phyloP scores from a whole-genome alignment of 92 coral and sea anemone species.

The Virgularia gustaviana region DNA sequence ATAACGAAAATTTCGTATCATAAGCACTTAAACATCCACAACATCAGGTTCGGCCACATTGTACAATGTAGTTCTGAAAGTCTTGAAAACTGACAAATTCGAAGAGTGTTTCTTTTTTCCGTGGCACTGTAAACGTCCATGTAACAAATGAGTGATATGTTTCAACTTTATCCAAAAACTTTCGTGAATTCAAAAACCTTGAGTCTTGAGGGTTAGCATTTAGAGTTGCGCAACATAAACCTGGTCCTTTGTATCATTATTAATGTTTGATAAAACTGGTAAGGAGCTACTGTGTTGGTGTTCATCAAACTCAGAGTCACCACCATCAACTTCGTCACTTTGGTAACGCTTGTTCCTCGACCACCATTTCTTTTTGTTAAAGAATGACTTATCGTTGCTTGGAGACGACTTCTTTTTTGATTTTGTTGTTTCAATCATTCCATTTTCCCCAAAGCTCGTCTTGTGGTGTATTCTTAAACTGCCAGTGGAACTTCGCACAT shows the following conservation, averaged over 20 bases:
- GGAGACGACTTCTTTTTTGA: constrained; percentile 10
- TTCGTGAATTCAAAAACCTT: neutral
- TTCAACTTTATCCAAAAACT: neutral
- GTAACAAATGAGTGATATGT: too few relatives aligned
- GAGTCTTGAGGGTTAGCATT: neutral
- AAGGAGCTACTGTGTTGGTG: neutral
- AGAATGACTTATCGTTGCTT: constrained; percentile 1
- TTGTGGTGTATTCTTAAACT: neutral
- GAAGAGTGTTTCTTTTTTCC: too few relatives aligned
- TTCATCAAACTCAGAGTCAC: neutral
- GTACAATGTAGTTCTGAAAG: too few relatives aligned
- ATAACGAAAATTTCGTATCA: too few relatives aligned
- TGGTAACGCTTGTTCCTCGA: neutral
- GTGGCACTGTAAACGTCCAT: too few relatives aligned
- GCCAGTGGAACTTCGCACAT: neutral
- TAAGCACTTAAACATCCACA: too few relatives aligned
- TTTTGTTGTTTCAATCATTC: neutral
- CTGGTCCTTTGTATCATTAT: neutral
- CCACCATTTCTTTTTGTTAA: constrained; percentile 37
- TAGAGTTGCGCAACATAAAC: neutral
- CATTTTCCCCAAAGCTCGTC: constrained; percentile 15
- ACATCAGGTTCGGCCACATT: too few relatives aligned
- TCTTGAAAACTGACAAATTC: too few relatives aligned
- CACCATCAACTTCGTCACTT: neutral
- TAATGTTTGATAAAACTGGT: neutral